A percentile compares a stretch with the other conserved stretches of the same genome.
Evolutionary conservation across 2,888 invertebrate species (phyloP).

Genomic region (Smittia sp.): DNA sequence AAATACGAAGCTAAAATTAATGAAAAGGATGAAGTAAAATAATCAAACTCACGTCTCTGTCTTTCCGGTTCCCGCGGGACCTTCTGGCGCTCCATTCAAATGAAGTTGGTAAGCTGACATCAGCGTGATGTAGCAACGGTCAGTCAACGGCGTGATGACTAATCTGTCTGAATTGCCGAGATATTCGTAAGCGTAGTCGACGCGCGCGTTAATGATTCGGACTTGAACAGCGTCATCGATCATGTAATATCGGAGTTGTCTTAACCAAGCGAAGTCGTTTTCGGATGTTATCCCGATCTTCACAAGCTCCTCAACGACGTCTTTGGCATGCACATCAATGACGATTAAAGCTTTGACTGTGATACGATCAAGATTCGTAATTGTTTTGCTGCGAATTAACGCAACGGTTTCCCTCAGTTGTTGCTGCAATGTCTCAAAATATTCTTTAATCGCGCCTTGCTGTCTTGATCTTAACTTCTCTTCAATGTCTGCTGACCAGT

Average conservation of each 20-base stretch:
- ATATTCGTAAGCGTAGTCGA: slow-evolving; percentile 71
- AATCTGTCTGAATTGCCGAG: slow-evolving; percentile 66
- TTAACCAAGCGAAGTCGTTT: slow-evolving; percentile 68
- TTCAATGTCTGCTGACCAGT: slow-evolving; percentile 66
- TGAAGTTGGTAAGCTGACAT: slow-evolving; percentile 70
- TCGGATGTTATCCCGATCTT: slow-evolving; percentile 56
- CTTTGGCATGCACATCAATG: slow-evolving; percentile 69
- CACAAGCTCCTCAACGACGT: slow-evolving; percentile 61
- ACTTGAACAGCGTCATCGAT: slow-evolving; percentile 58
- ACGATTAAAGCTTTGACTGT: slow-evolving; percentile 67
- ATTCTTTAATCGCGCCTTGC: slow-evolving; percentile 53
- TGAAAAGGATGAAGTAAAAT: background rate
- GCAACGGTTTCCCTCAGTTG: slow-evolving; percentile 59
- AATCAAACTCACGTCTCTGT: slow-evolving; percentile 65
- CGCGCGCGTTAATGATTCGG: slow-evolving; percentile 65
- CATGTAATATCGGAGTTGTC: slow-evolving; percentile 71
- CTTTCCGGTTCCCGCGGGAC: slow-evolving; percentile 84
- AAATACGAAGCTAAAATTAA: background rate
- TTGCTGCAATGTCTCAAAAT: slow-evolving; percentile 52
- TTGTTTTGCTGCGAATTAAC: slow-evolving; percentile 59
- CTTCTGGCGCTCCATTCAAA: slow-evolving; percentile 67
- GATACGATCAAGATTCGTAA: slow-evolving; percentile 60
- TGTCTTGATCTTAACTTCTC: slow-evolving; percentile 55
- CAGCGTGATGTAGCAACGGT: slow-evolving; percentile 68
- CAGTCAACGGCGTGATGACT: slow-evolving; percentile 57